These are phyloP conservation scores for Leucopsar rothschildi DNA, from an alignment of 2,113 vertebrate species.

Conservation along the genomic window DNA sequence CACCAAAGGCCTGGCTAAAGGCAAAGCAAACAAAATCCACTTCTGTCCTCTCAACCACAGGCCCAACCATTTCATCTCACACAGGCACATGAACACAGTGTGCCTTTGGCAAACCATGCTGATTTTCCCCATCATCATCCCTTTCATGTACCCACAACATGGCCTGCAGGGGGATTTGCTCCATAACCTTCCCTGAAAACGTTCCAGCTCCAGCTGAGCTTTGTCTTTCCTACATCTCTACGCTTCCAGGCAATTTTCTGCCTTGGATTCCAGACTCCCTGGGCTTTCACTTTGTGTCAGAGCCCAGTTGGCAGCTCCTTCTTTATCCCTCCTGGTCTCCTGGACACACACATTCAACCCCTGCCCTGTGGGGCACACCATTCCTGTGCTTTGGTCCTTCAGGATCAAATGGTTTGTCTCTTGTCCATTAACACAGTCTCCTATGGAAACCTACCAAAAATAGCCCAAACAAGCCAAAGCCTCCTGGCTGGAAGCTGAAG, in stretches of 20 bases:
- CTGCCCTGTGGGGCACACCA: background rate
- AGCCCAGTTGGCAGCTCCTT: background rate
- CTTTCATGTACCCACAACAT: rapidly evolving
- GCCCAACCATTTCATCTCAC: background rate
- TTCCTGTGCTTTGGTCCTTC: background rate
- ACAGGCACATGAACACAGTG: background rate
- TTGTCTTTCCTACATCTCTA: background rate
- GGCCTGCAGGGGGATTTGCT: background rate
- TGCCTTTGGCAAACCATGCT: background rate
- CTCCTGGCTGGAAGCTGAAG: background rate
- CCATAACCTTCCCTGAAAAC: background rate
- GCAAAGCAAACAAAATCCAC: background rate
- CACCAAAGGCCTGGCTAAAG: background rate
- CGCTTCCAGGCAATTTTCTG: background rate
- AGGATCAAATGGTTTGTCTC: background rate
- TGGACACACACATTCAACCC: background rate
- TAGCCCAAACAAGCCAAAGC: background rate
- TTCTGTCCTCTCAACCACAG: background rate
- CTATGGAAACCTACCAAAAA: background rate
- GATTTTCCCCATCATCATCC: background rate
- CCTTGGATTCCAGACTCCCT: background rate
- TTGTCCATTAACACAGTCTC: background rate
- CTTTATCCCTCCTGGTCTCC: background rate
- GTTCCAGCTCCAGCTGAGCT: background rate
- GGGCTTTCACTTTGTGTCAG: background rate